Conservation (phyloP, 2,113 vertebrate genomes). For the Dipodomys stephensi region DNA sequence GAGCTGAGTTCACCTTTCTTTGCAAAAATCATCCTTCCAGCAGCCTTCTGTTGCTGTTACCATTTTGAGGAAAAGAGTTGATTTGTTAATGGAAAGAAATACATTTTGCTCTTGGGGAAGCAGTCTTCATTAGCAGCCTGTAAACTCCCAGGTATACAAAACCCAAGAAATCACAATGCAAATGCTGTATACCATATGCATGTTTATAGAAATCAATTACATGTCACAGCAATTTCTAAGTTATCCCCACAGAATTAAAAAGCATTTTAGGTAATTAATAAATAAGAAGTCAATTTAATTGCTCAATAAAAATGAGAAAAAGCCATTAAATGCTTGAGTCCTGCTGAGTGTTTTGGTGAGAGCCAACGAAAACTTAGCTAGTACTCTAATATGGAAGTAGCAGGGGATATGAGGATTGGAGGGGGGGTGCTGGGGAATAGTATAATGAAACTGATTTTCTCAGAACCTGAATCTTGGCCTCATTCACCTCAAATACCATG, state of each 20-base stretch:
- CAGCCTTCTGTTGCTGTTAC: neutral
- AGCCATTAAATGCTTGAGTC: slow-evolving; percentile 34
- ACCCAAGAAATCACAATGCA: slow-evolving; percentile 17
- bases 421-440: too few species aligned
- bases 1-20: neutral
- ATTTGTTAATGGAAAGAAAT: neutral
- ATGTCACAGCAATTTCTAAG: slow-evolving; percentile 49
- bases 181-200: neutral
- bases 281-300: slow-evolving; percentile 43
- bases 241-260: slow-evolving; percentile 61
- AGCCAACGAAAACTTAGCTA: neutral
- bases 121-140: neutral
- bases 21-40: slow-evolving; percentile 8
- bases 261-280: slow-evolving; percentile 34
- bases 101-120: neutral
- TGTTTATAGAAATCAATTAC: slow-evolving; percentile 67
- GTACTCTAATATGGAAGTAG: neutral
- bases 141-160: neutral
- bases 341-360: slow-evolving; percentile 15
- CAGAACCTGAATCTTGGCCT: neutral
- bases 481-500: neutral
- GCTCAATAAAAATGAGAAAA: slow-evolving; percentile 49
- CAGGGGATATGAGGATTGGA: neutral
- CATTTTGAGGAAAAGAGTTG: neutral
- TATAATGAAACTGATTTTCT: neutral